Base-by-base conservation (phyloP, 2,797 vertebrate genomes). In the Rhadinocentrus ornatus region DNA sequence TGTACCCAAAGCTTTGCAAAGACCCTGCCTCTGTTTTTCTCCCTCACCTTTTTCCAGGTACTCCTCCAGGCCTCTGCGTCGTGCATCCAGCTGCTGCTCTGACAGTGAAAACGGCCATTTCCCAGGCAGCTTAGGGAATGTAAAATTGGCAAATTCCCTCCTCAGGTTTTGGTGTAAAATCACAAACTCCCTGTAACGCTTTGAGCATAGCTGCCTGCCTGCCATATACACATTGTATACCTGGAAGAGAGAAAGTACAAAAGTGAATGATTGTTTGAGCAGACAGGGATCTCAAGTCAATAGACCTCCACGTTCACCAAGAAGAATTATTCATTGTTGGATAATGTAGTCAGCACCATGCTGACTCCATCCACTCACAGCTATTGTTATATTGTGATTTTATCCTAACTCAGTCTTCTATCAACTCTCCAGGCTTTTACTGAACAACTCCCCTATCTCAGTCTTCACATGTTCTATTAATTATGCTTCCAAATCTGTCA, bases 201-300 rank as follows among this genome's bases (percentile, higher is more conserved):
- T 99, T 27, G 97, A 97, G 88, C 97, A 99, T 64, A 99, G 93
- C 91, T 98, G 97, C 41, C 97, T 91, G 20, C 97, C 97, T 0
- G 97, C 97, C 97, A 99, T 98, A 85, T 97, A 98, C 77, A 99
- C 96, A 6, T 98, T 97, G 85, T 97, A 99, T 0, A 98, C 96
- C 97, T 91, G 77, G 6, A 69, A 55, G 54, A 41, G 3, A 60
- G 1, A 67, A 57, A 54, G 10, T 1, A 5, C 37, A 22, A 55
- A 32, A 37, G 22, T 39, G 26, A 56, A 22, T 12, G 18, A 44
- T 13, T 3, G 5, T 2, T 46, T 46, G 7, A 44, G 41, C 18
- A 44, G 41, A 44, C 0, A 50, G 63, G 8, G 20, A 22, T 22
- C 20, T 24, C 34, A 9, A 61, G 31, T 50, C 3, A n/a, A 0